Percentiles rank a stretch among this genome's conserved stretches.
These are phyloP conservation scores for Pheosia tremula DNA, from an alignment of 2,888 invertebrate species.

Conservation along the genomic window DNA sequence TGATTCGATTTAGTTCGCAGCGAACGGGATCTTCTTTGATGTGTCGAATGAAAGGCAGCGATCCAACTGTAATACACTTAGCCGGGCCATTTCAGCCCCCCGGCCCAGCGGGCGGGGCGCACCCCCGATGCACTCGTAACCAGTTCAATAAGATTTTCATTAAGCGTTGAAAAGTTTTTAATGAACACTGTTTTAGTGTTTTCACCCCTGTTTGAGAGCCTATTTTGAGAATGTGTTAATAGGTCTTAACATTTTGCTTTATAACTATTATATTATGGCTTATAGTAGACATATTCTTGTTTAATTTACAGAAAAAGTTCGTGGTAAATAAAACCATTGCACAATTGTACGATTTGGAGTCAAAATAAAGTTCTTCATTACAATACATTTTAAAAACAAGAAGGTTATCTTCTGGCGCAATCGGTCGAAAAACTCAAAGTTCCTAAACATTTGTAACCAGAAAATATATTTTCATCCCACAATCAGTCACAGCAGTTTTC, in stretches of 20 bases:
- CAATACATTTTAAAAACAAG: too few relatives aligned
- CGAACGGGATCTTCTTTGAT: constrained; percentile 81
- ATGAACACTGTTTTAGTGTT: constrained; percentile 71
- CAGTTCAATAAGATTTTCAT: constrained; percentile 82
- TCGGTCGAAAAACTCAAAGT: too few relatives aligned
- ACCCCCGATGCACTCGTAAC: constrained; percentile 65
- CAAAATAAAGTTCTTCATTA: too few relatives aligned
- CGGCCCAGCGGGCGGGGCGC: constrained; percentile 16
- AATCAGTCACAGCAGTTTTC: neutral
- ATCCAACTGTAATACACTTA: constrained; percentile 83
- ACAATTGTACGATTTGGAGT: too few relatives aligned
- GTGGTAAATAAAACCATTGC: too few relatives aligned
- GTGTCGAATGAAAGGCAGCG: constrained; percentile 84
- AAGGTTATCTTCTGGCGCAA: too few relatives aligned
- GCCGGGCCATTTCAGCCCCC: constrained; percentile 75
- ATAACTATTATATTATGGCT: too few relatives aligned
- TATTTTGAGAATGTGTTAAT: constrained; percentile 17
- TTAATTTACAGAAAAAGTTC: too few relatives aligned
- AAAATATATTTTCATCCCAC: too few relatives aligned
- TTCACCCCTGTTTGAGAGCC: constrained; percentile 52
- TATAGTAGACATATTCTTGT: too few relatives aligned
- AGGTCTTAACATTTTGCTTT: constrained; percentile 25
- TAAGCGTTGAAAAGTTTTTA: constrained; percentile 81
- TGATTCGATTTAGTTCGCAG: constrained; percentile 80
- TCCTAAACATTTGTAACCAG: too few relatives aligned